A percentile compares a stretch with the other conserved stretches of the same genome.
These are phyloP conservation scores for Temnopleurus reevesii DNA, from an alignment of 53 echinoderm and acorn worm genomes.

Conservation along the genomic window DNA sequence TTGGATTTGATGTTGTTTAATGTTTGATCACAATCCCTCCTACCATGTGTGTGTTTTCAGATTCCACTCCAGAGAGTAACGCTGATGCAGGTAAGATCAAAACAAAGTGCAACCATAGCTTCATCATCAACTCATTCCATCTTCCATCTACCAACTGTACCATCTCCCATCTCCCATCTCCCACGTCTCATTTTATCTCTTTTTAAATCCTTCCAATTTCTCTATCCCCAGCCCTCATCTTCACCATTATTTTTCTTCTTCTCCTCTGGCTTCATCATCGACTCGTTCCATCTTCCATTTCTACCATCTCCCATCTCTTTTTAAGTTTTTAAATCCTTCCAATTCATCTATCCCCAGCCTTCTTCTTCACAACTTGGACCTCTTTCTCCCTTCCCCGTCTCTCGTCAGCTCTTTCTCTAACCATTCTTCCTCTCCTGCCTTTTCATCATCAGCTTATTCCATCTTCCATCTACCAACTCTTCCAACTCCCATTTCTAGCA, in stretches of 20 bases:
- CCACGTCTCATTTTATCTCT: no score
- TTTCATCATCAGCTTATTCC: not conserved
- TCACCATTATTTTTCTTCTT: no score
- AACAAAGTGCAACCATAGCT: not conserved
- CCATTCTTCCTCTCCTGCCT: no score
- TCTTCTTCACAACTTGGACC: not conserved
- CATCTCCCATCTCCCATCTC: not conserved
- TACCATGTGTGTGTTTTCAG: slow-evolving; percentile 59
- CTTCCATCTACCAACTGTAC: not conserved
- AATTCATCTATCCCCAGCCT: not conserved
- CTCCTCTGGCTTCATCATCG: no score
- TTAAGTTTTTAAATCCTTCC: not conserved
- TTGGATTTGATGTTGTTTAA: slow-evolving; percentile 44
- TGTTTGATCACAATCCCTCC: slow-evolving; percentile 52
- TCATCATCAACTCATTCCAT: not conserved
- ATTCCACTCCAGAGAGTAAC: slow-evolving; percentile 38
- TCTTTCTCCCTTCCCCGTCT: not conserved
- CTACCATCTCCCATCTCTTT: not conserved
- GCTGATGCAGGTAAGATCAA: slow-evolving; percentile 35
- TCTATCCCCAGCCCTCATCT: no score
- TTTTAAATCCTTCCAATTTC: no score
- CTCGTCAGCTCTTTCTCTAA: no score
- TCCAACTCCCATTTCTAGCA: not conserved
- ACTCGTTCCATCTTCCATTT: not conserved
- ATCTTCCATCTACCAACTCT: not conserved